Base-by-base conservation (phyloP, 2,888 invertebrate genomes). In the Cephalotes varians region DNA sequence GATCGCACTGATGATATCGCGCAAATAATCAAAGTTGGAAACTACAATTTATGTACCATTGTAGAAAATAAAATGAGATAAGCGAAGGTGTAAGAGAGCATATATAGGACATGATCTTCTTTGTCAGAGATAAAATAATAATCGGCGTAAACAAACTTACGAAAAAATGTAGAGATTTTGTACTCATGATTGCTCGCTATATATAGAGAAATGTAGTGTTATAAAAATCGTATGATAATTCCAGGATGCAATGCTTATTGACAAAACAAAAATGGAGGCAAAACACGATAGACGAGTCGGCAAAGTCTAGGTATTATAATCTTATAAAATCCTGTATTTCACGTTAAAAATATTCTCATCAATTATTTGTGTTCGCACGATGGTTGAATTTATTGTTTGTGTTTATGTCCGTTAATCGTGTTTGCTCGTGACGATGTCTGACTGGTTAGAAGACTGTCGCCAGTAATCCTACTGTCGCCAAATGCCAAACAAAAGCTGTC, bases 321-420 rank as follows among this genome's bases (percentile, higher is more conserved):
- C n/a, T 79, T 79, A 56, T 15, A 54, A 71, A 69, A 44, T 67
- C 12, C 6, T 6, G 5, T 15, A 76, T 31, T 51, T 37, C 56
- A 58, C 73, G 34, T 47, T 31, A 5, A 15, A 56, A n/a, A 60
- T 15, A 44, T 15, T 31, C 12, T 49, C 31, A 28, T 28, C 15
- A 21, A 64, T 64, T 28, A 51, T n/a, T 71, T 64, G 37, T 85
- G 56, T 91, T 40, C 90, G 85, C 87, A 84, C 89, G 89, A 90
- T 86, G 83, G 87, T 89, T 84, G 84, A 88, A 87, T 92, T 91
- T 91, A 90, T 91, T 93, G 84, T 91, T 93, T 92, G 88, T 92
- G 88, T 92, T 92, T 93, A 91, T 90, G 84, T 84, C 85, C 65
- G 87, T 89, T 86, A 89, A 90, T 89, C 86, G 84, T 51, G 15